Percentiles rank a stretch among this genome's conserved stretches.
phyloP scores from a whole-genome alignment of 2,113 vertebrate species.

The Megatriorchis doriae region DNA sequence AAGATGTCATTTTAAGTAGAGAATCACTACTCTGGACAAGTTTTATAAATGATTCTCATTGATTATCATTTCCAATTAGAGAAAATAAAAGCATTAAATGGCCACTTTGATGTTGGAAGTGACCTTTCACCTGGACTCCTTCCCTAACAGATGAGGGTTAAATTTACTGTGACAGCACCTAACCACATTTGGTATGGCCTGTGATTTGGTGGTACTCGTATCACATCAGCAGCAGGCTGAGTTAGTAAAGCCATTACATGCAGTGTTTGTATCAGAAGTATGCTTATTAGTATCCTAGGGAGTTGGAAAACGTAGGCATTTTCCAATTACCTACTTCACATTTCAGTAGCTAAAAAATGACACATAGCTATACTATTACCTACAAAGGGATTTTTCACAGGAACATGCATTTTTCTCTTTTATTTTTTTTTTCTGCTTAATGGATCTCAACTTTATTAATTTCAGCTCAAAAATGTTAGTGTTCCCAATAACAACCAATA shows the following conservation, averaged over 20 bases:
- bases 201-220: constrained; percentile 17
- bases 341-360: constrained; percentile 50
- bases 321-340: constrained; percentile 45
- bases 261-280: constrained; percentile 5
- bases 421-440: constrained; percentile 33
- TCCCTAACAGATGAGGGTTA: constrained; percentile 77
- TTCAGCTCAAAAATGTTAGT: not conserved
- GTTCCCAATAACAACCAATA: constrained; percentile 40
- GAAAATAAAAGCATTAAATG: constrained; percentile 75
- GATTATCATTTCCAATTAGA: constrained; percentile 79
- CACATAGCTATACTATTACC: constrained; percentile 4
- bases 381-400: constrained; percentile 25
- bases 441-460: constrained; percentile 56
- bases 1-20: constrained; percentile 70
- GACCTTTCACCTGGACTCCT: constrained; percentile 69
- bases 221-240: constrained; percentile 16
- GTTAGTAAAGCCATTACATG: constrained; percentile 26
- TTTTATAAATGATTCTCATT: constrained; percentile 74
- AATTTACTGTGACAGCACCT: constrained; percentile 80
- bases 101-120: constrained; percentile 69
- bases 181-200: constrained; percentile 71
- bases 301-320: constrained; percentile 47
- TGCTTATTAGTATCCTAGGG: constrained; percentile 40
- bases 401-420: constrained; percentile 32
- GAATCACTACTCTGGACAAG: constrained; percentile 73